A percentile compares a stretch with the other conserved stretches of the same genome.
These are phyloP conservation scores for Alouatta palliata DNA, from an alignment of 2,113 vertebrate genomes.

Conservation along the genomic window DNA sequence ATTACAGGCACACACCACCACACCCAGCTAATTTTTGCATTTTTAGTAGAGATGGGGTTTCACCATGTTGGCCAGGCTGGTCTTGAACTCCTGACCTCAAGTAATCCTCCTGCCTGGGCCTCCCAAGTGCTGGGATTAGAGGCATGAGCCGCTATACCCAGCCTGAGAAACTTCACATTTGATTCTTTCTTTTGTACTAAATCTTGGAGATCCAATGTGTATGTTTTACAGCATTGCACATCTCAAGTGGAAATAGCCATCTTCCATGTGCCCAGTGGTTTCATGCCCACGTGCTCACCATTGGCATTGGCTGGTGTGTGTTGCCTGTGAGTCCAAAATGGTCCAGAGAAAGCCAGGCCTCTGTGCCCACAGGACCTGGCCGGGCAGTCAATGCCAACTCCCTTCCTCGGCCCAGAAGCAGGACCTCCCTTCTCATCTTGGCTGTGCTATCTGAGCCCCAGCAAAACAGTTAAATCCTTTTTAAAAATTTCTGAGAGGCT, in stretches of 20 bases:
- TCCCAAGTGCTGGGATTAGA: too few relatives aligned
- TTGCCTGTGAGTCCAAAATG: neutral
- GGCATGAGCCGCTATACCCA: rapidly evolving
- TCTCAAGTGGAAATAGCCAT: neutral
- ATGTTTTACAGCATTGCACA: neutral
- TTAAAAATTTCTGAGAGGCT: neutral
- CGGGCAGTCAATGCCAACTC: neutral
- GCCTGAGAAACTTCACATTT: neutral
- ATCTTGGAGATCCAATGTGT: neutral
- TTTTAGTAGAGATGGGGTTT: too few relatives aligned
- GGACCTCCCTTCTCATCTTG: neutral
- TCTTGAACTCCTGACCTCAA: too few relatives aligned
- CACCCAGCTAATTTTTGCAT: too few relatives aligned
- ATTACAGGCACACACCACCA: too few relatives aligned
- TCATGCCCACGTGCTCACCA: rapidly evolving
- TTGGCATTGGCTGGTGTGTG: neutral
- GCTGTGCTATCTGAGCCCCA: neutral
- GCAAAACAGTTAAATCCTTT: constrained; percentile 50
- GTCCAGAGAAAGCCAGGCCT: neutral
- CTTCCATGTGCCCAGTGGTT: neutral
- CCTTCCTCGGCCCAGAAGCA: neutral
- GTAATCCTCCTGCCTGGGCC: too few relatives aligned
- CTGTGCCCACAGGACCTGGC: neutral
- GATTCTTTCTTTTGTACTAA: neutral
- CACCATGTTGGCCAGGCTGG: too few relatives aligned